Percentiles rank a stretch among this genome's conserved stretches.
phyloP scores from a whole-genome alignment of 2,797 vertebrate species.

The Cossypha polioptera region DNA sequence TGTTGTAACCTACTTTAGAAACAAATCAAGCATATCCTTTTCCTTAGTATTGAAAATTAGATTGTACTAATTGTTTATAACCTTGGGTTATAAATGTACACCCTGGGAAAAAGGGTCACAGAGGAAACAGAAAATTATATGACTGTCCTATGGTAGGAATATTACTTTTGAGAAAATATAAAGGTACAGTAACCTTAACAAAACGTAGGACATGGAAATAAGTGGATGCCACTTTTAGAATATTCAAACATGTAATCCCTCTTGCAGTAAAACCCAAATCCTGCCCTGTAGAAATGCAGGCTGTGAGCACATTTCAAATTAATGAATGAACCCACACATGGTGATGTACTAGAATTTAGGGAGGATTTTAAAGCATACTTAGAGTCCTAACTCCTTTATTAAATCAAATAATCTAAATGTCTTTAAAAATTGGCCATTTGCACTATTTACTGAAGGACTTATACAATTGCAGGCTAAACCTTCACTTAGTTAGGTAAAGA shows the following conservation, averaged over 20 bases:
- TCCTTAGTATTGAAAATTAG: neutral
- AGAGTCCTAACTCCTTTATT: neutral
- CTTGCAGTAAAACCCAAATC: neutral
- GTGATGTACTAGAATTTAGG: neutral
- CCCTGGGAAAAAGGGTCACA: neutral
- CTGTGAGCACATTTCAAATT: neutral
- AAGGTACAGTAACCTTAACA: neutral
- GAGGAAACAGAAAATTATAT: neutral
- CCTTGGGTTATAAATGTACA: neutral
- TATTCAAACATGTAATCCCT: neutral
- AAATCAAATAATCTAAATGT: neutral
- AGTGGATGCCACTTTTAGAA: neutral
- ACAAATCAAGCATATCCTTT: neutral
- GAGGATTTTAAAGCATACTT: neutral
- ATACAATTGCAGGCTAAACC: neutral
- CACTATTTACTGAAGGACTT: neutral
- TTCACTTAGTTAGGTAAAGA: neutral
- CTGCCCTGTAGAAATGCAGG: neutral
- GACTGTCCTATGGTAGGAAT: neutral
- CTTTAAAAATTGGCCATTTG: neutral
- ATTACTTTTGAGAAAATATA: neutral
- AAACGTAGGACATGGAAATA: neutral
- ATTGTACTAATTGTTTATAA: neutral
- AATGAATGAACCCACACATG: neutral
- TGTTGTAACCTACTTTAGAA: neutral